These are phyloP conservation scores for Mohoua ochrocephala DNA, from an alignment of 2,113 vertebrate species.

Conservation along the genomic window DNA sequence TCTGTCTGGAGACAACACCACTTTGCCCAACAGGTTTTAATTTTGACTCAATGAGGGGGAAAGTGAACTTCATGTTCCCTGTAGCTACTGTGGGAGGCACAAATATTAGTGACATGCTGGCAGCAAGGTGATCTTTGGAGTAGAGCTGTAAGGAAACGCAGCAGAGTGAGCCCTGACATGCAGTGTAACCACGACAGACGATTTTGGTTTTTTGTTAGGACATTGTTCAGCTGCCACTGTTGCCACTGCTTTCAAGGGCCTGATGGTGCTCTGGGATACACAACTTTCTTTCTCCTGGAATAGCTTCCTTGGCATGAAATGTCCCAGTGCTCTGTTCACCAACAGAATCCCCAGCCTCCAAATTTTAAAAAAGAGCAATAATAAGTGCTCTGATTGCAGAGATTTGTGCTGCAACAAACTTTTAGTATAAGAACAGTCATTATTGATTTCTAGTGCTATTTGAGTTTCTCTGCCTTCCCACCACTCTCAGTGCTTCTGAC, in stretches of 20 bases:
- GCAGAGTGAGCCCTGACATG: not conserved
- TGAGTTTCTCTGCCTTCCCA: not conserved
- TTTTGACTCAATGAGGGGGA: not conserved
- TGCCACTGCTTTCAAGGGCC: not conserved
- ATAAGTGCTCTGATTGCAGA: not conserved
- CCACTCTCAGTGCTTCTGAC: not conserved
- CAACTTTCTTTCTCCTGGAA: not conserved
- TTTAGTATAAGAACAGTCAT: not conserved
- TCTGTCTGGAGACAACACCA: not conserved
- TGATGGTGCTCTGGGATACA: not conserved
- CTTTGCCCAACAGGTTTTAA: not conserved
- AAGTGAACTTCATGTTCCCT: rapidly evolving
- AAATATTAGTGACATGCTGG: not conserved
- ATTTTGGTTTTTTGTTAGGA: not conserved
- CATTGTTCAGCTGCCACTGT: not conserved
- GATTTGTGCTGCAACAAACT: not conserved
- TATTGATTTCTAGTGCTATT: constrained; percentile 20
- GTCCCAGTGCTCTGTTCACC: not conserved
- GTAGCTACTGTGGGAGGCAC: rapidly evolving
- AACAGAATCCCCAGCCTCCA: not conserved
- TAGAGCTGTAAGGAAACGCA: not conserved
- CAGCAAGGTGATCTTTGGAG: not conserved
- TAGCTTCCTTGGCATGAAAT: not conserved
- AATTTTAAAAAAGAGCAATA: not conserved
- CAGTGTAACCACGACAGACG: not conserved